Evolutionary conservation across 2,113 vertebrate genomes (phyloP).

Genomic region (Oncorhynchus masou): DNA sequence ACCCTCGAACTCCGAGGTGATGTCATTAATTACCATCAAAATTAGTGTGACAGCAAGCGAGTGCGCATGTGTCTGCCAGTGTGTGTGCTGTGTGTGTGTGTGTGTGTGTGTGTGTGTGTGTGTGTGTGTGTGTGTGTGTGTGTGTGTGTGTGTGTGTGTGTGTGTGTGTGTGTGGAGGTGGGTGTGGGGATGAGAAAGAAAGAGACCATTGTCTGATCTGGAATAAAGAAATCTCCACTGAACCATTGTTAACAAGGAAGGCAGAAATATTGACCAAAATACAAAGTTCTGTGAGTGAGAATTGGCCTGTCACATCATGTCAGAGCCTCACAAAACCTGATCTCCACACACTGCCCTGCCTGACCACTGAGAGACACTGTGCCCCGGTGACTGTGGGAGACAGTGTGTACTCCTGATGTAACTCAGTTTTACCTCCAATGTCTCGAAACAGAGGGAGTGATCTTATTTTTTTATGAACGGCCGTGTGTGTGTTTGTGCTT

Average conservation of each 20-base stretch:
- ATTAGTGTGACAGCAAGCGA: constrained; percentile 75
- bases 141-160: constrained; percentile 34
- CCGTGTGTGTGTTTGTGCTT: not conserved
- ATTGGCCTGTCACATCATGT: constrained; percentile 77
- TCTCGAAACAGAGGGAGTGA: constrained; percentile 14
- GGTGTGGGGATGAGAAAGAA: constrained; percentile 37
- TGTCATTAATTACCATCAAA: constrained; percentile 86
- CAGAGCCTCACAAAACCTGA: constrained; percentile 77
- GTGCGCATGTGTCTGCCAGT: constrained; percentile 62
- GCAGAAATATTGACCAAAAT: constrained; percentile 82
- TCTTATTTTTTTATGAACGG: constrained; percentile 16
- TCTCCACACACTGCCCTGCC: constrained; percentile 60
- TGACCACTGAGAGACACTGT: constrained; percentile 61
- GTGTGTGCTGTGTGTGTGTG: constrained; percentile 36
- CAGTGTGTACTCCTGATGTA: constrained; percentile 44
- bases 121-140: constrained; percentile 25
- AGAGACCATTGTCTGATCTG: constrained; percentile 76
- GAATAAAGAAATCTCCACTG: constrained; percentile 95
- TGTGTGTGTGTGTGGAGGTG: constrained; percentile 23
- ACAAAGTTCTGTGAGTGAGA: constrained; percentile 72
- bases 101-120: constrained; percentile 29
- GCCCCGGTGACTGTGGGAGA: constrained; percentile 13
- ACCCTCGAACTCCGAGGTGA: constrained; percentile 67
- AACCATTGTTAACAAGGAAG: constrained; percentile 90
- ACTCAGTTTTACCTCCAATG: constrained; percentile 49